Base-by-base conservation (phyloP, 2,797 vertebrate species). In the Podarcis siculus region DNA sequence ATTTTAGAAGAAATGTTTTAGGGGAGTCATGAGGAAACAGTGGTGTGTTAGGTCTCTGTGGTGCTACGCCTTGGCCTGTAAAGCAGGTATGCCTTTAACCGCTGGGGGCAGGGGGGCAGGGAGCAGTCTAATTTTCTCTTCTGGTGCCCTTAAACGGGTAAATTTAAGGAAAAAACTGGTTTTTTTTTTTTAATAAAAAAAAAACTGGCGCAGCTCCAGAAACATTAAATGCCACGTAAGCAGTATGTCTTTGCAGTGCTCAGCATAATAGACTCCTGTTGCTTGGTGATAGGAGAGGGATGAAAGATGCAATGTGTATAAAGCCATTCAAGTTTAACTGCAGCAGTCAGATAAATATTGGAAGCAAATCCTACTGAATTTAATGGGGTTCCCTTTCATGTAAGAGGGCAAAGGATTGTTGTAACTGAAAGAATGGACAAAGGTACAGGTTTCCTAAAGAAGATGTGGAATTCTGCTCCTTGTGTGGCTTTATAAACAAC, bases 21-120 rank as follows among this genome's bases (percentile, higher is more conserved):
- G 67, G 49, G 87, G 89, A 90, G 90, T 93, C 84, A 5, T 55
- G 92, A 81, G 91, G 87, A 90, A 12, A 77, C 88, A 93, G 83
- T 83, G 87, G 89, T 86, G 86, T 15, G 71, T 66, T 79, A 78
- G 72, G 73, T 89, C 82, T 93, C 87, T 83, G 86, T 83, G 85
- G 79, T 66, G 75, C 80, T n/a, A 3, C 45, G 88, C 72, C 75
- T 72, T 87, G 85, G 71, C 93, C 94, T 91, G 82, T 90, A 91
- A 90, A 90, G 79, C 79, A 76, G 77, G 88, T 83, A 82, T 86
- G 86, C 85, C 88, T 90, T 86, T 32, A 0, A 67, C 93, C 86
- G 49, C 49, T 49, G 49, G 49, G 12, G 13, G 49, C 0, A 2
- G 49, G 42, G 42, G 45, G 13, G 49, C 0, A 1, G 49, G 49